Evolutionary conservation across 2,113 vertebrate species (phyloP), one percentile per base, ranked within the genome.

Genomic region (Chascanopsetta lugubris): DNA sequence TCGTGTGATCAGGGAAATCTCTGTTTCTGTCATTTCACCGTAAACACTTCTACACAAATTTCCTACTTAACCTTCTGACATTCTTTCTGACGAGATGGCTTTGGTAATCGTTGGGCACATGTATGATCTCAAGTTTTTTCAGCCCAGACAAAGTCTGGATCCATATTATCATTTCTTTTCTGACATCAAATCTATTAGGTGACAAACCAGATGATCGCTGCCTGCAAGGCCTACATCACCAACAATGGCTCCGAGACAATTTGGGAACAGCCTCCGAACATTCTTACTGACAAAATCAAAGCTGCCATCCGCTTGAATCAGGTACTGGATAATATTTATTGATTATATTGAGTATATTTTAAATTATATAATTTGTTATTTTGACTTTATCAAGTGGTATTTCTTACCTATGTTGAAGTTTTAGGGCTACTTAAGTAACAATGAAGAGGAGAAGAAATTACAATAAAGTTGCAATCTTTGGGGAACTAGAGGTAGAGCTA

Each of bases 191-290:
- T 25, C 61, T 65, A 62, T 1, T 69, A 99, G 97, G 95, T 99
- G 49, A 98, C 97, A 38, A 98, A 98, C 89, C 97, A 99, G 89
- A 98, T 99, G 95, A 95, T 99, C 64, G 94, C 94, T 42, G 91
- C 94, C 0, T 97, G 96, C 80, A 99, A 98, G 80, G 89, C 93
- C 46, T 94, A 96, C 34, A 95, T 99, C 74, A 93, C 94, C 15
- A 95, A 93, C 69, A 93, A 92, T 0, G 83, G 86, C 9, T 88
- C 83, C 0, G 85, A 80, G 42, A 93, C 94, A 10, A 92, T 99
- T 75, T 99, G 97, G 97, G 93, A 90, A 79, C 96, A 98, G 63
- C 92, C 93, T 0, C 93, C 91, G 78, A 90, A 94, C 22, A 73
- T 65, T 20, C 93, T 98, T 38, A 59, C 82, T 43, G 92, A 95